Base-by-base conservation (phyloP, 2,797 vertebrate species). In the Tenualosa ilisha region DNA sequence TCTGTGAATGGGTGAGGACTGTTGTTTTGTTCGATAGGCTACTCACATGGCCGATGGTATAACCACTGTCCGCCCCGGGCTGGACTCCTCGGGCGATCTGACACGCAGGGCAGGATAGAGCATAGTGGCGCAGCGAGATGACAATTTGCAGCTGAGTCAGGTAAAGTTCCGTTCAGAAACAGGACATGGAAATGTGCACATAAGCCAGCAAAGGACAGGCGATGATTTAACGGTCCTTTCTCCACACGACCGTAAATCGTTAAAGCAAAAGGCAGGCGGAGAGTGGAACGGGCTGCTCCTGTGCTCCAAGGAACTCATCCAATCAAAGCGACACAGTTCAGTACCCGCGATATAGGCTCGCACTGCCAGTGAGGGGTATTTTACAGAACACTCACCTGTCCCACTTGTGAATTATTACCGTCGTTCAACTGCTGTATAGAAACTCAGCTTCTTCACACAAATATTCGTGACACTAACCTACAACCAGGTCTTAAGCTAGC, bases 361-460 rank as follows among this genome's bases (percentile, higher is more conserved):
- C 26, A 3, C 22, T 43, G 68, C 37, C 68, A 75, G 31, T 75
- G 31, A 72, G 65, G 31, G 40, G 72, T 84, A 20, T 24, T 85
- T 72, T 63, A 46, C 85, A 84, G 85, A n/a, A 86, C 84, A 82
- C 88, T 68, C 86, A 87, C 88, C 86, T 87, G 88, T 56, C 84
- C 63, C 15, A 17, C 6, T 37, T 65, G 65, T 49, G 61, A 50
- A 24, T 84, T 24, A 85, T 49, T 5, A 49, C n/a, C 12, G 82
- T 24, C 82, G 11, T 22, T 6, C 12, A 13, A 20, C 75, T 56
- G 84, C 82, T 68, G 85, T 84, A 83, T 84, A 54, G 43, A 63
- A 63, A 63, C 59, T 84, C 51, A 40, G 51, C 43, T 72, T 50
- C 31, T 31, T 31, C 31, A 31, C 31, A 31, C 0, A 0, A 31